phyloP scores from a whole-genome alignment of 2,113 vertebrate species.

The Clarias macrocephalus region DNA sequence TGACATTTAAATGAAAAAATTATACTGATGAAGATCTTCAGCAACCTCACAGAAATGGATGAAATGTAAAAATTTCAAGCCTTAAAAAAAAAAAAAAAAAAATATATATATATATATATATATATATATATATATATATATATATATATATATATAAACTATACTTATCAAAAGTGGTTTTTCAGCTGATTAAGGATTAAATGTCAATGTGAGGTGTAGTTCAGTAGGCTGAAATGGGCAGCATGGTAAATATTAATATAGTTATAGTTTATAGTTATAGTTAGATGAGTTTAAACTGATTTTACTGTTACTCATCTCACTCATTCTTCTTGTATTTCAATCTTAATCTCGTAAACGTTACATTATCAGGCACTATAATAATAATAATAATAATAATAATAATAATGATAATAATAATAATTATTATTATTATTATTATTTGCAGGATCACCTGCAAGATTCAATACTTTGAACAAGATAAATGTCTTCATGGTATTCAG shows the following conservation, averaged over 20 bases:
- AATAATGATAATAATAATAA: too few relatives aligned
- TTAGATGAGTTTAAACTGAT: neutral
- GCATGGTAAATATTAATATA: neutral
- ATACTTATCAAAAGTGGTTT: too few relatives aligned
- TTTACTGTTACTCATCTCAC: neutral
- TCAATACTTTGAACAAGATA: neutral
- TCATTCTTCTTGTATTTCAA: neutral
- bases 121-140: too few relatives aligned
- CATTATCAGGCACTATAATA: neutral
- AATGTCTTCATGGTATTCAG: neutral
- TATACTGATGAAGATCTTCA: neutral
- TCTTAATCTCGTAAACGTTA: neutral
- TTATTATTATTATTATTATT: neutral
- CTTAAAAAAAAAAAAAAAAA: too few relatives aligned
- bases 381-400: too few relatives aligned
- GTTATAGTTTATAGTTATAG: too few relatives aligned
- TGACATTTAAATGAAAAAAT: neutral
- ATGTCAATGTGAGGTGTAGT: neutral
- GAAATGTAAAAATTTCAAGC: too few relatives aligned
- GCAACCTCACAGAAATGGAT: too few relatives aligned
- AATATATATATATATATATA: too few relatives aligned
- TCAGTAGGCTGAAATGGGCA: neutral
- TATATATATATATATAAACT: too few relatives aligned
- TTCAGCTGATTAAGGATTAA: too few relatives aligned
- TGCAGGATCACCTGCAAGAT: neutral